Base-by-base conservation (phyloP, 2,113 vertebrate genomes). In the Nematolebias whitei region DNA sequence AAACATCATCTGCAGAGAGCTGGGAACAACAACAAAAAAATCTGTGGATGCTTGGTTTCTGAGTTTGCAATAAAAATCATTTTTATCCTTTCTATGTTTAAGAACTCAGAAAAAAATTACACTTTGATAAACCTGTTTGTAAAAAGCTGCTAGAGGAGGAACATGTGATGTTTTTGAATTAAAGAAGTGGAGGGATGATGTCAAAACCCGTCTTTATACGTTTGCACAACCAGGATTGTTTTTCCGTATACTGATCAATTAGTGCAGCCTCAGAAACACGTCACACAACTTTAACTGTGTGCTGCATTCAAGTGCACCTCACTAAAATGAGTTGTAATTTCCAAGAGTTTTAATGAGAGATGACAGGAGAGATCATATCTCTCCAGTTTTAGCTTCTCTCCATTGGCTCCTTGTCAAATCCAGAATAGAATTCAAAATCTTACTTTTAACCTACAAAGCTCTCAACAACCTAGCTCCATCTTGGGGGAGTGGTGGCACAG, bases 61-160 rank as follows among this genome's bases (percentile, higher is more conserved):
- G 55, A 32, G 57, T n/a, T n/a, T n/a, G n/a, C n/a, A n/a, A n/a
- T n/a, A 79, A 74, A 88, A 80, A 79, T 80, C 56, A 74, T 29
- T 81, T 78, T 74, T 69, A 81, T 10, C 50, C 55, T 49, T 61
- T 52, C 41, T 48, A 26, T 40, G 20, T 41, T 12, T 49, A 58
- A 82, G 73, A 62, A 74, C 71, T 76, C 32, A 10, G 32, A 63
- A 45, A 56, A 29, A 29, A 29, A 29, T 4, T 29, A 3, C 26
- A 29, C 26, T 29, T 78, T 62, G 77, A 53, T 14, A 63, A 67
- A 74, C 71, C 12, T 18, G 51, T 50, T 54, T 14, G 7, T 18
- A 49, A 23, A 76, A 74, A 50, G 43, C 29, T 59, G 59, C 74
- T 69, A 24, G 19, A 72, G 41, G 2, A 51, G 59, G 23, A 20